Evolutionary conservation across 2,113 vertebrate genomes (phyloP), one percentile per base, ranked within the genome.

Genomic region (Canis aureus): DNA sequence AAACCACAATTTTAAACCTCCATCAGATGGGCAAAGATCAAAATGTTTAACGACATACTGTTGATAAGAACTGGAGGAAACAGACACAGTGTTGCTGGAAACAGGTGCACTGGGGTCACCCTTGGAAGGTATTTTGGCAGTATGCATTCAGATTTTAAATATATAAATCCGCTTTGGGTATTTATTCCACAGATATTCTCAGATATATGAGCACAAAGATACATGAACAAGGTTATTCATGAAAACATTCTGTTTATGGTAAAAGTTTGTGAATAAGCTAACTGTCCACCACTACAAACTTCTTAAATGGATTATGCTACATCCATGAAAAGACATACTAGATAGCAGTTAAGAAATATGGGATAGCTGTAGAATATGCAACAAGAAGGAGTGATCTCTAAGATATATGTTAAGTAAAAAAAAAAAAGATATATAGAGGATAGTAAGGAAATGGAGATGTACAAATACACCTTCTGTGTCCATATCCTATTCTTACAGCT

Each of bases 371-470:
- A 74, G 15, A 92, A 74, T 22, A 60, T 35, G 17, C 43, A 32
- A 8, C 25, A 35, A 88, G 57, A 89, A 87, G 55, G 29, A 88
- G 88, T 91, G 4, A 79, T 73, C 43, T 95, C 49, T 49, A 93
- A 92, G 71, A 69, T 81, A 81, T 17, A 97, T 92, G 43, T 90
- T 71, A 91, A 74, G 38, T 78, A 43, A 38, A n/a, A 38, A 53
- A 81, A 86, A 85, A 32, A 69, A 60, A 29, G 51, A 35, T 53
- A 38, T 53, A 8, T 49, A 80, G 32, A 22, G 27, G 13, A 29
- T 43, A 64, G 5, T 71, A 94, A 79, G 53, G 19, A 73, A 95
- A 97, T 60, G 23, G 59, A 43, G 4, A 62, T n/a, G 11, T 43
- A 20, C 29, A 93, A 91, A 81, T 51, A 25, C 29, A 23, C 22